phyloP scores from a whole-genome alignment of 2,797 vertebrate genomes.

The Kryptopterus vitreolus region DNA sequence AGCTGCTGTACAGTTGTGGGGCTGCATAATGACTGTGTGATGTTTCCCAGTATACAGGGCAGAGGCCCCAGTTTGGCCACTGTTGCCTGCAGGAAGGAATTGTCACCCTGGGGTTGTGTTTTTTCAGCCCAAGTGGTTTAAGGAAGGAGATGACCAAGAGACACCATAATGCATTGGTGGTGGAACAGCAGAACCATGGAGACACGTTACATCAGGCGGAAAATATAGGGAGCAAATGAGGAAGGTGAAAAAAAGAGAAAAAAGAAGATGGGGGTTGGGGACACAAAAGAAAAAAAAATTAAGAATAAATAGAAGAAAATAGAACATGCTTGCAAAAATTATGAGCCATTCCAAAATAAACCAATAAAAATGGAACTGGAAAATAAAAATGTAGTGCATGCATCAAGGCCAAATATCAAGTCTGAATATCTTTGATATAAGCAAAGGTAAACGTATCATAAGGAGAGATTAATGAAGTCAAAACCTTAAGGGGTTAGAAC shows the following conservation, averaged over 20 bases:
- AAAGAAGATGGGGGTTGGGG: constrained; percentile 71
- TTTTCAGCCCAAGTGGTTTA: constrained; percentile 42
- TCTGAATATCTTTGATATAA: constrained; percentile 39
- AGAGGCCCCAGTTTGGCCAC: constrained; percentile 93
- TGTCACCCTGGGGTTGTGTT: constrained; percentile 92
- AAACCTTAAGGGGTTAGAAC: constrained; percentile 42
- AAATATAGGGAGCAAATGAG: constrained; percentile 60
- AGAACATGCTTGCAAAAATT: constrained; percentile 81
- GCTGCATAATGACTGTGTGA: constrained; percentile 83
- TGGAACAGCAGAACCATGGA: constrained; percentile 79
- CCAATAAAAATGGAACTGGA: constrained; percentile 33
- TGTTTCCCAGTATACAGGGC: constrained; percentile 91
- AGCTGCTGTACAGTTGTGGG: constrained; percentile 84
- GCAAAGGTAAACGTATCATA: constrained; percentile 30
- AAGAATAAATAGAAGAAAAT: constrained; percentile 74
- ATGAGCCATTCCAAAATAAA: constrained; percentile 74
- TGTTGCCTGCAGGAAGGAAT: constrained; percentile 99
- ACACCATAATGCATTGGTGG: constrained; percentile 85
- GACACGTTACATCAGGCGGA: constrained; percentile 64
- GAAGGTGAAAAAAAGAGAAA: constrained; percentile 64
- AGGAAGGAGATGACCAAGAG: constrained; percentile 58
- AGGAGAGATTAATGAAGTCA: constrained; percentile 40
- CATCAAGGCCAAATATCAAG: constrained; percentile 71
- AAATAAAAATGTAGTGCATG: constrained; percentile 74
- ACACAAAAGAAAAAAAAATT: constrained; percentile 86